Base-by-base conservation (phyloP, 2,797 vertebrate species). In the Myripristis jacobus region DNA sequence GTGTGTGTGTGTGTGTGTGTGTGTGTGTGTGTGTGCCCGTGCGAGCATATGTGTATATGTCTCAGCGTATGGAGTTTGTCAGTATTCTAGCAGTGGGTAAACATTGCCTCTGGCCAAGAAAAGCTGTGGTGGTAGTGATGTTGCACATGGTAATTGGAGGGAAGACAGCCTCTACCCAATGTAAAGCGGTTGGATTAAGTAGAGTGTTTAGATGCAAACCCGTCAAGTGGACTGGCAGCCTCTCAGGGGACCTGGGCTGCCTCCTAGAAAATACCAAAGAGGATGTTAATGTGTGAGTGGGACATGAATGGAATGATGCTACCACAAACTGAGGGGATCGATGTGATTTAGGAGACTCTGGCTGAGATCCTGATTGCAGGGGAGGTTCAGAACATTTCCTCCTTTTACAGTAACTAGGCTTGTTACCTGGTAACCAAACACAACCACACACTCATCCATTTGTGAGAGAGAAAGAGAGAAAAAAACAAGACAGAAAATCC, bases 371-470 rank as follows among this genome's bases (percentile, higher is more conserved):
- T 73, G 68, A 84, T 77, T 50, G 70, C 43, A 2, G 62, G 27
- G 53, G 60, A 70, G 6, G 56, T 65, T 61, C 36, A 67, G 22
- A 66, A 63, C 25, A 70, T 29, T 70, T 82, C 67, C 55, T 70
- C 50, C 25, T 60, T 18, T 73, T 76, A 31, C 24, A 79, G 10
- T 27, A 63, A 62, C 34, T 53, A 8, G 0, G 15, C n/a, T 41
- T 61, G 85, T 83, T 79, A 75, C 79, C 57, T 87, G 78, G 87
- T 66, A 83, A 89, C 85, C 77, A 86, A 89, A 88, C 82, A 78
- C 41, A 75, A 67, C 69, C 53, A 9, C 72, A 75, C 2, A 1
- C 38, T 51, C 24, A 24, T 43, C 55, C 31, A 52, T 78, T 31
- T 47, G 13, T n/a, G n/a, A n/a, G n/a, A 66, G 66, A 58, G 48